These are phyloP conservation scores for Oceanodroma leucorhoa DNA, from an alignment of 2,797 vertebrate species.

Conservation along the genomic window DNA sequence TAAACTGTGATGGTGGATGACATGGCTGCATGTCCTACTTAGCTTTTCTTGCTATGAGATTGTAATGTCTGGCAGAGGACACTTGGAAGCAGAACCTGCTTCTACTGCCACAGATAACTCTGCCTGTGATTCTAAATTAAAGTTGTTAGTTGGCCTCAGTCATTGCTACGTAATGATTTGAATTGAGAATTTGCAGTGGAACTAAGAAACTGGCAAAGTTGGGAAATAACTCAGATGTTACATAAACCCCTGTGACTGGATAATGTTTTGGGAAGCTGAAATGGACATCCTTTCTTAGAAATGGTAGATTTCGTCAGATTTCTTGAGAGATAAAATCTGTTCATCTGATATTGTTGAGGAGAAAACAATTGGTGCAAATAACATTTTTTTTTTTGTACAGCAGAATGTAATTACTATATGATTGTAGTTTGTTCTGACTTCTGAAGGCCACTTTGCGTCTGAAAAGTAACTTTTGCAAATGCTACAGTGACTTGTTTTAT, in stretches of 20 bases:
- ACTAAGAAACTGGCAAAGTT: background rate
- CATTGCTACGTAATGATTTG: background rate
- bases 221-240: background rate
- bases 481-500: background rate
- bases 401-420: background rate
- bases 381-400: background rate
- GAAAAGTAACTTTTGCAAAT: background rate
- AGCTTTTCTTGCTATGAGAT: background rate
- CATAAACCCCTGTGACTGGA: background rate
- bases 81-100: constrained; percentile 1
- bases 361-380: background rate
- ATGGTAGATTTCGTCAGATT: background rate
- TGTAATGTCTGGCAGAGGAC: background rate
- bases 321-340: background rate
- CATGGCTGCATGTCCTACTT: background rate
- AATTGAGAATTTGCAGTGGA: background rate
- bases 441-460: background rate
- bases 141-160: background rate
- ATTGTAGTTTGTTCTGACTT: background rate
- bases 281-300: background rate
- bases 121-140: constrained; percentile 6
- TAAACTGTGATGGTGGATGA: background rate
- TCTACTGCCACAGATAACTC: background rate
- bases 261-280: background rate
- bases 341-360: background rate